Conservation (phyloP, 2,113 vertebrate species). For the Syngnathus scovelli region DNA sequence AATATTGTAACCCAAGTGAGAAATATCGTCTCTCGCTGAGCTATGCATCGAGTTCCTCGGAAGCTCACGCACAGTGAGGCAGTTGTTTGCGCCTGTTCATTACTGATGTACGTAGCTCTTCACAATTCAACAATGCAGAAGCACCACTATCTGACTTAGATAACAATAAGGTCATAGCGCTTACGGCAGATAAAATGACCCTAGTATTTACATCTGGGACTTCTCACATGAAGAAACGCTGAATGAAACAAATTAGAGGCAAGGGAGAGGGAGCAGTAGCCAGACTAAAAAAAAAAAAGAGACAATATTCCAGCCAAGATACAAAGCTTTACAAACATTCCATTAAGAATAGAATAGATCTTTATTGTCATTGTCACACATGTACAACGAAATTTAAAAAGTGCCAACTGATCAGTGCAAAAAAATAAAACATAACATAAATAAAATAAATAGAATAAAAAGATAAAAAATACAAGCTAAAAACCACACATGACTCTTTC, state of each 20-base stretch:
- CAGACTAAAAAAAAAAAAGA: slow-evolving; percentile 2
- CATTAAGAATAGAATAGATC: no score
- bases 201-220: slow-evolving; percentile 33
- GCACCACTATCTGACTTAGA: slow-evolving; percentile 20
- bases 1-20: slow-evolving; percentile 20
- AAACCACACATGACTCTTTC: slow-evolving; percentile 30
- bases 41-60: not conserved
- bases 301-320: slow-evolving; percentile 12
- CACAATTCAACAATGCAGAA: slow-evolving; percentile 27
- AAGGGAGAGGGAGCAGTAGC: slow-evolving; percentile 3
- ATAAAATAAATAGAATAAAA: no score
- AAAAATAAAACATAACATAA: no score
- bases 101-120: slow-evolving; percentile 21
- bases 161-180: slow-evolving; percentile 26
- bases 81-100: not conserved
- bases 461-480: no score
- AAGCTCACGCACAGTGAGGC: not conserved
- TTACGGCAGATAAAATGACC: slow-evolving; percentile 33
- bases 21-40: slow-evolving; percentile 4
- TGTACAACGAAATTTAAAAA: no score
- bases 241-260: slow-evolving; percentile 31
- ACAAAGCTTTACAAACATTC: slow-evolving; percentile 19
- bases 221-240: slow-evolving; percentile 38
- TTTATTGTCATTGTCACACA: no score
- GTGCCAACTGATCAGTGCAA: no score